Evolutionary conservation across 2,113 vertebrate species (phyloP), one percentile per base, ranked within the genome.

Genomic region (Macheiramphus alcinus): DNA sequence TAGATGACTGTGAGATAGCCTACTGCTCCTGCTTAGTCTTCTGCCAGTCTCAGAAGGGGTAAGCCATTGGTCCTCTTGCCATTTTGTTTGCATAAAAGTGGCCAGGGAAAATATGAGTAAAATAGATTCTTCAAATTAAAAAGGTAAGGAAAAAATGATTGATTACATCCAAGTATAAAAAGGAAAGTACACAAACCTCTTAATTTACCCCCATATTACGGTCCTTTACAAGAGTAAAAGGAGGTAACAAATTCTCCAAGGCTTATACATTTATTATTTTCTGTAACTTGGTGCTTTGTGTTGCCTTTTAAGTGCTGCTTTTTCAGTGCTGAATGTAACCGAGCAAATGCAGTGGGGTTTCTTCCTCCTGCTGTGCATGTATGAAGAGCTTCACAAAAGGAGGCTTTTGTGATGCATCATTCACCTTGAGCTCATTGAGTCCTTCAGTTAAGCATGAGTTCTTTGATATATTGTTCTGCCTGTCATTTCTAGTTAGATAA

Each of bases 271-370:
- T 58, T 65, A 21, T 65, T 66, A 29, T 82, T 80, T 94, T 80
- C 75, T 71, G 1, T 32, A 52, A 45, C n/a, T 92, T 17, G 3
- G 47, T 43, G 36, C 53, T 93, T 90, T 80, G 26, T 90, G 40
- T 74, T 90, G 50, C 53, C 22, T 42, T 42, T 92, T 45, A 75
- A 73, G n/a, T 80, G 43, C 62, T 78, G 4, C 19, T 83, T 89
- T 87, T 88, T 58, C 66, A 76, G 45, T 0, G 0, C 55, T 80
- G 68, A 55, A 52, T 16, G 8, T 63, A 91, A 91, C 63, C 0
- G 1, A 72, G 43, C 14, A 71, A 36, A 23, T 53, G 29, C 13
- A 19, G 42, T 7, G 16, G 14, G 0, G 0, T 31, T 6, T 68
- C 55, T 72, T 10, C 40, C 21, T 76, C 45, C 42, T 92, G 45